Base-by-base conservation (phyloP, 1,140 invertebrate species). In the Pristionchus pacificus region DNA sequence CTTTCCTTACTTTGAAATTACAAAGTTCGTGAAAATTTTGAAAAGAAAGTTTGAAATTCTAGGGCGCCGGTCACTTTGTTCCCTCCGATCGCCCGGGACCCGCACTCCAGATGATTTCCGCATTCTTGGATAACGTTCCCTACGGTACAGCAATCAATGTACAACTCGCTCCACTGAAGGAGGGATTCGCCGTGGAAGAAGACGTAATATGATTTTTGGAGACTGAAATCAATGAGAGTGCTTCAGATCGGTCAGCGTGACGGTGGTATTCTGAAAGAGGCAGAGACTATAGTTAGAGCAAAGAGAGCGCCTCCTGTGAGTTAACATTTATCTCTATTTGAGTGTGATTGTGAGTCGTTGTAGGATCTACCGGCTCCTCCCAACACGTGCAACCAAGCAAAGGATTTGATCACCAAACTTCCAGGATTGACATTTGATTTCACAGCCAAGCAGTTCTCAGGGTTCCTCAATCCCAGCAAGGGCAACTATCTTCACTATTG, bases 31-130 rank as follows among this genome's bases (percentile, higher is more conserved):
- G n/a, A n/a, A n/a, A n/a, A n/a, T 49, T 19, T 10, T 49, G 38
- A 49, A 19, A 10, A 49, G 19, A 49, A 6, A 6, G 6, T 19
- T 49, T 49, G 38, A 10, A 10, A 49, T 49, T 49, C 38, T n/a
- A 49, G 65, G 65, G 65, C 33, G 86, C 29, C 72, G 87, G 87
- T 67, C 87, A 88, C 79, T 87, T 87, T 86, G 87, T 87, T 2
- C 87, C 87, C 0, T 80, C 82, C 70, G 86, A 87, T 77, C 84
- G 84, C 73, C 86, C 87, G 60, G 76, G 75, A 3, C 81, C 79
- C 67, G 84, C 85, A 13, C 78, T 87, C 19, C 71, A 84, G 60
- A 81, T 84, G 79, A 77, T 84, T 59, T 71, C 69, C 13, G 77
- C 69, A 33, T 84, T 84, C 68, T 32, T 70, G 29, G 19, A 70